A percentile compares a stretch with the other conserved stretches of the same genome.
These are phyloP conservation scores for Notodromas monacha DNA, from an alignment of 2,888 invertebrate genomes.

Conservation along the genomic window DNA sequence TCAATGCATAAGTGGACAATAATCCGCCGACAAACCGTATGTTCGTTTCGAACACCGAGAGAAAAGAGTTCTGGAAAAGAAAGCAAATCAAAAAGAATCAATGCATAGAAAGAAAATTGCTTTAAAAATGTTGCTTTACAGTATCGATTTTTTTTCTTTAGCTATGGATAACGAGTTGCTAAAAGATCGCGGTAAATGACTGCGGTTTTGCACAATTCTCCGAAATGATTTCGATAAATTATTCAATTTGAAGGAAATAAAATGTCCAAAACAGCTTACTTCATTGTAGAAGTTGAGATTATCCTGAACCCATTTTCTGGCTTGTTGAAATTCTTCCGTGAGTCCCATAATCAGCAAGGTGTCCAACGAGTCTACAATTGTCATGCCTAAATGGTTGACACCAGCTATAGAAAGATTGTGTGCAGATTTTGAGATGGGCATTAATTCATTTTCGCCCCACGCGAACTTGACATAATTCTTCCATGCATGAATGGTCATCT, in stretches of 20 bases:
- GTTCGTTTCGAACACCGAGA: constrained; percentile 93
- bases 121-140: no score
- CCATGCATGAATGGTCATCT: constrained; percentile 99
- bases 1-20: constrained; percentile 64
- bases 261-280: constrained; percentile 1
- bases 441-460: constrained; percentile 92
- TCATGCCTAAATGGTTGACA: constrained; percentile 48
- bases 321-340: constrained; percentile 64
- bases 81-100: no score
- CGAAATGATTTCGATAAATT: no score
- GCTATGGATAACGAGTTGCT: no score
- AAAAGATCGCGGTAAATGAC: no score
- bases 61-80: constrained; percentile 39
- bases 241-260: no score
- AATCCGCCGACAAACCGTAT: constrained; percentile 89
- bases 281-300: constrained; percentile 7
- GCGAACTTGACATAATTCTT: constrained; percentile 81
- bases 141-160: no score
- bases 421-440: constrained; percentile 55
- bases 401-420: constrained; percentile 76
- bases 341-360: constrained; percentile 89
- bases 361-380: constrained; percentile 83
- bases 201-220: no score
- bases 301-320: constrained; percentile 52
- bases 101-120: neutral